Percentiles rank a stretch among this genome's conserved stretches.
phyloP scores from a whole-genome alignment of 2,888 invertebrate species.

The Pecten maximus region DNA sequence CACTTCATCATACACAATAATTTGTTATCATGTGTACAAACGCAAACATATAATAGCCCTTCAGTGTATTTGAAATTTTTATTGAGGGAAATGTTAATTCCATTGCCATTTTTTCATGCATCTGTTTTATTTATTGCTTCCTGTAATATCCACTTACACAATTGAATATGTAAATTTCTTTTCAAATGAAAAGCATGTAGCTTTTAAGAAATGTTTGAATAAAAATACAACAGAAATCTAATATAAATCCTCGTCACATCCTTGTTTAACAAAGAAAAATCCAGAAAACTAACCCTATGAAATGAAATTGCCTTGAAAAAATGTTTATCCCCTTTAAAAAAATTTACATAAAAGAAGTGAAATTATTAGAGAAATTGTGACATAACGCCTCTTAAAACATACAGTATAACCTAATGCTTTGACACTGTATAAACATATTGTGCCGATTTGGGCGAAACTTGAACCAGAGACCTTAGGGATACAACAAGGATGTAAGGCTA shows the following conservation, averaged over 20 bases:
- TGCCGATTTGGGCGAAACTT: not conserved
- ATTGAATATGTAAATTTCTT: conserved; percentile 28
- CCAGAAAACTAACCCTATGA: not conserved
- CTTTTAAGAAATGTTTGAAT: conserved; percentile 1
- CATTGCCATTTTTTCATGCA: not conserved
- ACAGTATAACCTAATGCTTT: not conserved
- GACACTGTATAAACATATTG: not conserved
- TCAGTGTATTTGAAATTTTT: not conserved
- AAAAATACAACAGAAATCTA: not conserved
- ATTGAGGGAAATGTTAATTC: not conserved
- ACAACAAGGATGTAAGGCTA: not conserved
- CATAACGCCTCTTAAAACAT: not conserved
- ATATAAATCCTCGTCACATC: conserved; percentile 20
- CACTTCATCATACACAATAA: not conserved
- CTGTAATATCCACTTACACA: conserved; percentile 2
- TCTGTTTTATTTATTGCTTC: conserved; percentile 26
- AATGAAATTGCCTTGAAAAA: conserved; percentile 29
- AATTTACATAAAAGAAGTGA: conserved; percentile 8
- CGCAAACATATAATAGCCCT: not conserved
- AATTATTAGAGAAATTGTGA: conserved; percentile 11
- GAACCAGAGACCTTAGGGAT: not conserved
- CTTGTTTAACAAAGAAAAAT: not conserved
- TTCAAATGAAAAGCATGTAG: conserved; percentile 30
- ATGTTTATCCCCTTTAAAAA: not conserved
- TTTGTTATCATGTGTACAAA: conserved; percentile 22